Evolutionary conservation across 1,140 invertebrate genomes (phyloP), one percentile per base, ranked within the genome.

Genomic region (Eufriesea mexicana): DNA sequence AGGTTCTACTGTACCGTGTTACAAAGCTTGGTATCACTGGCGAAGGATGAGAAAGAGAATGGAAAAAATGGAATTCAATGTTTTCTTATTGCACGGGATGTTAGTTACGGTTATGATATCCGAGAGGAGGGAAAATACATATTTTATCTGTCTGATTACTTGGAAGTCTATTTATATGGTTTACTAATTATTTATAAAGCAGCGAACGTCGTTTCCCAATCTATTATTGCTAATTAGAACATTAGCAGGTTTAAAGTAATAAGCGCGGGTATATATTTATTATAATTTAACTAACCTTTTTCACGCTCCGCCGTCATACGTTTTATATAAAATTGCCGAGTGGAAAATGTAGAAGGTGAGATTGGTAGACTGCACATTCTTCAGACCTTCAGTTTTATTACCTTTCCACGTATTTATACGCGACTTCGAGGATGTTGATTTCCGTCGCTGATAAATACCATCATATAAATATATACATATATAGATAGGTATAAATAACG

Each of bases 271-370:
- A 61, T 28, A 61, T 18, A 16, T 57, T 28, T 61, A 14, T n/a
- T 61, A 61, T 28, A 61, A 28, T 28, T 61, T 61, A 61, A 61
- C 25, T 1, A 61, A 28, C 12, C n/a, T 28, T 61, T 61, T 25
- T 61, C 59, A 61, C 59, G 59, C 59, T 61, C 25, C 28, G 61
- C 61, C 28, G 61, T 28, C 16, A 62, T 28, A 35, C 61, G 8
- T 62, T 62, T 62, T 18, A 25, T 20, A 62, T 18, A 14, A 28
- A 35, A 62, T 35, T 62, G 25, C 61, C 28, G 25, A 61, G n/a
- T 61, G 59, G 59, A 61, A 61, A 61, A 61, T 61, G 59, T 25
- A n/a, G n/a, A 61, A 61, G 59, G 59, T 61, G 57, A 61, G 57
- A 61, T 6, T 35, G 35, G 35, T 35, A 35, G 35, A 35, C 35